Base-by-base conservation (phyloP, 2,888 invertebrate species). In the Acanthosepion lycidas region DNA sequence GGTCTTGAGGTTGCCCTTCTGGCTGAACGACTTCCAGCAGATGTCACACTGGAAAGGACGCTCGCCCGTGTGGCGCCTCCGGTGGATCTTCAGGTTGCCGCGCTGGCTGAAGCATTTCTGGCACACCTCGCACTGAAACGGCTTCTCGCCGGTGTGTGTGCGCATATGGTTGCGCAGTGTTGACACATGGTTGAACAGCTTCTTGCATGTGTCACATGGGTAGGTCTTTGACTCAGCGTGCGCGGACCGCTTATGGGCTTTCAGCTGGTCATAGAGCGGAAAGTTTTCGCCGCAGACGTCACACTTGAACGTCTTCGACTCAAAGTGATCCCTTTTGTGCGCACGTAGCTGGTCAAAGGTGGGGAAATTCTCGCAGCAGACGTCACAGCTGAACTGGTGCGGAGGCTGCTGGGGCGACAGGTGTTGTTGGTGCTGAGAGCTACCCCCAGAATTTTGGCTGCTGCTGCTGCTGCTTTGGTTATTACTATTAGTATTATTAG, bases 21-120 rank as follows among this genome's bases (percentile, higher is more conserved):
- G 92, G 92, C 92, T 93, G 92, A 93, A 93, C 92, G 92, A 93
- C 92, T 93, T 93, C 92, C 92, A 93, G 92, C 92, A 93, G 92
- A 93, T 93, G 49, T 93, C 92, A 51, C 92, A 93, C 92, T 93
- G 92, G 92, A 93, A 93, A n/a, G 92, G 92, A 51, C 53, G 49
- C 92, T 93, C 92, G 53, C 92, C 92, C 28, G 92, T 93, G 53
- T 93, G 92, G 92, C 92, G 92, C 49, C 92, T 49, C 92, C 92
- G 49, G 92, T 93, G 92, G n/a, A 93, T 93, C 53, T 93, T 93
- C 92, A 93, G 92, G 92, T 93, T 93, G 49, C 92, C 92, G 49
- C 92, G 49, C 53, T 93, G 92, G 53, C 92, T 93, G 53, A 93
- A 93, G 53, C 92, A 93, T 93, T 93, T 93, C 92, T 93, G 92